Base-by-base conservation (phyloP, 1,140 invertebrate genomes). In the Yoshiicerus persimilis region DNA sequence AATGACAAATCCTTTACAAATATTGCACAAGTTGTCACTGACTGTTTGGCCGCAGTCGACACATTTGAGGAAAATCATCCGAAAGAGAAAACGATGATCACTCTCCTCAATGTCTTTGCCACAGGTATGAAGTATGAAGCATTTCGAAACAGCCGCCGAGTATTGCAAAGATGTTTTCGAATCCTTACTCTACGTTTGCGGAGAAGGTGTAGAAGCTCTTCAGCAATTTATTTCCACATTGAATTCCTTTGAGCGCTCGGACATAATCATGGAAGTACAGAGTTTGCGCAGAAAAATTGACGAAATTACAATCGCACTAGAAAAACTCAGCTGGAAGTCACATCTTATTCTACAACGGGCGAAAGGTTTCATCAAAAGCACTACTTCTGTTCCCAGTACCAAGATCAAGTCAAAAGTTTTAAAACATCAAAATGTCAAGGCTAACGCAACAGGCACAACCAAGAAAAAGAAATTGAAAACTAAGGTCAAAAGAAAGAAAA, bases 191-290 rank as follows among this genome's bases (percentile, higher is more conserved):
- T 87, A 89, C 80, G 85, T 80, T 30, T 56, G 47, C 8, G 25
- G 85, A 6, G 27, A 75, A 27, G 86, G 85, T 2, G 66, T 88
- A 25, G n/a, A 86, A 25, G 27, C 62, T 13, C 39, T 89, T 0
- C 89, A 89, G 25, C 32, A 89, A 85, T 89, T 89, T 85, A 23
- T 88, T 25, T 27, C 62, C 8, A 23, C 56, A 2, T 38, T 89
- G 34, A 36, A 86, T 20, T 86, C 87, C 16, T 56, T 88, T 4
- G 87, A 89, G 23, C 36, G 89, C 2, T 88, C 89, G 8, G 89
- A 89, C n/a, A 23, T 89, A 20, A 86, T 89, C n/a, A 39, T 64
- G 36, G 87, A 89, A 86, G 77, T 89, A 30, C 89, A 89, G 64
- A 66, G 41, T 56, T 38, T 89, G 1, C 20, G 89, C 38, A 10